Base-by-base conservation (phyloP, 37 sponge, comb jelly and placozoan genomes). In the Dysidea cf. avara region DNA sequence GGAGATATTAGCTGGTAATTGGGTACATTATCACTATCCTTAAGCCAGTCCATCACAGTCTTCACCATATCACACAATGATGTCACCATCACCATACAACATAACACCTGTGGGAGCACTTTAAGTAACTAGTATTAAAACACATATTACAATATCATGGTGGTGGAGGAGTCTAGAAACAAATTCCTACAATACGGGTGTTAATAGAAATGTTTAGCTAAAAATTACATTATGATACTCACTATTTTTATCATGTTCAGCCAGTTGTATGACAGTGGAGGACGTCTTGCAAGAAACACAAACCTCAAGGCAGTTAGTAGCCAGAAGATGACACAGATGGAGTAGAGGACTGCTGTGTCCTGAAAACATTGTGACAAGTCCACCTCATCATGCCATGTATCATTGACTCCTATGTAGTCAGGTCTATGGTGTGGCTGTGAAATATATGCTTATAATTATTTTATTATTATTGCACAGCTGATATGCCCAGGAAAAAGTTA, bases 301-400 rank as follows among this genome's bases (percentile, higher is more conserved):
- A 90, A 66, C 47, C 52, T 57, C 37, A 83, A 16, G 0, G 53
- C 62, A 12, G 80, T 71, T 16, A 84, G 30, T 1, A 80, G 0
- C 75, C 67, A 73, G 80, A 90, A 84, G 40, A 84, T 12, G 16
- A 80, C 28, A 39, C 60, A 43, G 28, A 90, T 71, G 39, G 31
- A 65, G 50, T 69, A 71, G 33, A 90, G 53, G 43, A 87, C 25
- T 22, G 59, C 84, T 22, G 80, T 75, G 76, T 91, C 92, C 55
- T 91, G 73, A 55, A 91, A 91, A 47, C 92, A 91, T 48, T 80
- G 76, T 21, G 83, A 56, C 13, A 91, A 24, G 47, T 87, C 88
- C 39, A 76, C 77, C 59, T 63, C 60, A 56, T 74, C 83, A 64
- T 74, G 69, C n/a, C 39, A 76, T 9, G 47, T 28, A 34, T 34